Evolutionary conservation across 1,140 invertebrate genomes (phyloP), one percentile per base, ranked within the genome.

Genomic region (Drosophila truncata): DNA sequence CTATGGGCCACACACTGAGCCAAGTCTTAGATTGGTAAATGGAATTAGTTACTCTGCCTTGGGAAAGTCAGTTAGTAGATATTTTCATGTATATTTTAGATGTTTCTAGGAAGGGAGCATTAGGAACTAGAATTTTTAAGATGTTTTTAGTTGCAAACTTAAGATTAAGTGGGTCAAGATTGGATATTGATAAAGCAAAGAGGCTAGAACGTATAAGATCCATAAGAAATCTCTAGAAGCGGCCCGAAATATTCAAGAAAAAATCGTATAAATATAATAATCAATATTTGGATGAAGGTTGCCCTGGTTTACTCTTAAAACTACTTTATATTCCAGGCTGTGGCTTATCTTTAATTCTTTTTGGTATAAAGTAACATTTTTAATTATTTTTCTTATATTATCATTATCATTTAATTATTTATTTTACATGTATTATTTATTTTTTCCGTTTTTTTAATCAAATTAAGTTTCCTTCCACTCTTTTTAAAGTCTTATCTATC

Each of bases 1-100:
- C n/a, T 23, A 41, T 16, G 20, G 42, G 42, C 37, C n/a, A 52
- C 46, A 69, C 66, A 35, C 63, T 44, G 29, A 37, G 33, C 33
- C 14, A 25, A 54, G 50, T 23, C 33, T n/a, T 37, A 25, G 52
- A 37, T 37, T 23, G 52, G 33, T 37, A 25, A 37, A 25, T 37
- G 20, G 33, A 37, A 37, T 55, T 37, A 55, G 50, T 16, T 35
- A 37, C 23, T 37, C 14, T 1, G 1, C 23, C 16, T 37, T 10
- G 14, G 31, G 8, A 8, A 37, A 23, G 20, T 7, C 20, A 23
- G 18, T 4, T 35, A 2, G 13, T 16, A 54, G 8, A 25, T 37
- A 11, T n/a, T 23, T 54, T 49, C 25, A 49, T 49, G 9, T n/a
- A 29, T 29, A 29, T 29, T 25, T 29, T 3, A 49, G 16, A 49